These are phyloP conservation scores for Dufourea novaeangliae DNA, from an alignment of 1,140 invertebrate species.

Conservation along the genomic window DNA sequence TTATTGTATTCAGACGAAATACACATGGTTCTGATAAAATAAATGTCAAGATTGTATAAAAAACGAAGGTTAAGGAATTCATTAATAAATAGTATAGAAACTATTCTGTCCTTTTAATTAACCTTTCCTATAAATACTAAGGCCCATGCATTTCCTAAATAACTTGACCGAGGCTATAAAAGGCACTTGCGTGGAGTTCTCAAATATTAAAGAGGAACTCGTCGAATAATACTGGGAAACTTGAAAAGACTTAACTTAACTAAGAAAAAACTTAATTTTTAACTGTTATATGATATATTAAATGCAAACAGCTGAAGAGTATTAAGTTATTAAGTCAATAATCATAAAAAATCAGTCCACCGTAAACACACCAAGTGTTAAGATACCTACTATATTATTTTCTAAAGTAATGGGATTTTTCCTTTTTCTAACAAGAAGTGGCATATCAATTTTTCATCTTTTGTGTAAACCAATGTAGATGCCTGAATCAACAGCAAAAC, in stretches of 20 bases:
- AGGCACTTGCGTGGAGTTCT: background rate
- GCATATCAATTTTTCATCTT: no score
- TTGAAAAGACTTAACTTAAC: background rate
- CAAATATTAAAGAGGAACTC: background rate
- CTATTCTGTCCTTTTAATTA: constrained; percentile 6
- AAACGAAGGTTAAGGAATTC: background rate
- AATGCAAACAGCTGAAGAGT: no score
- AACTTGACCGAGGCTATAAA: background rate
- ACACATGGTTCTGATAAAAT: background rate
- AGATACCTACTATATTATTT: no score
- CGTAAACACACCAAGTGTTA: no score
- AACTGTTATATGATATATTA: no score
- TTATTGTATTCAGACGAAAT: background rate
- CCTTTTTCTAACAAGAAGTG: no score
- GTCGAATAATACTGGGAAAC: background rate
- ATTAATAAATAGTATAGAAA: constrained; percentile 18
- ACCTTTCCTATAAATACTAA: constrained; percentile 18
- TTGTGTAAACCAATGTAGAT: no score
- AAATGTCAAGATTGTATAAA: background rate
- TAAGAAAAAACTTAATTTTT: no score
- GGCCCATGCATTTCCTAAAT: background rate
- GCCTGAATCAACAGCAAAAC: no score
- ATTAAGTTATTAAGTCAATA: no score
- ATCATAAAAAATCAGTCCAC: no score
- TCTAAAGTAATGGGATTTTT: no score